phyloP scores from a whole-genome alignment of 2,113 vertebrate species.

The Sciurus niger region DNA sequence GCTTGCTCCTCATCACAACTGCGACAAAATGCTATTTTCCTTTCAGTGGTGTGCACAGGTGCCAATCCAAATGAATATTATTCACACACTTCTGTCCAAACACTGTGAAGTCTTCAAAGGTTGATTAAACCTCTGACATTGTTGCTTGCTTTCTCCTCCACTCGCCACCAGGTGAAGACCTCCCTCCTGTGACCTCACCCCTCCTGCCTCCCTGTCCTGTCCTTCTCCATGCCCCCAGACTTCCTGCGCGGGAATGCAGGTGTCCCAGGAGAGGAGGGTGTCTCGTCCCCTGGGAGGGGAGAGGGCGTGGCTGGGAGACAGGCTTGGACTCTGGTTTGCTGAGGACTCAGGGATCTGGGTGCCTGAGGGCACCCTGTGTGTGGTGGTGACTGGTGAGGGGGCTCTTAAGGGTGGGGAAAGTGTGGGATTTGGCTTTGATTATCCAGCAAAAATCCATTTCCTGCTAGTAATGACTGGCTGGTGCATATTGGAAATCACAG shows the following conservation, averaged over 20 bases:
- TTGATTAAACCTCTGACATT: conserved; percentile 44
- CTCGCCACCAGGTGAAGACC: conserved; percentile 58
- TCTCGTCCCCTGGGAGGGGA: neutral
- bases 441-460: conserved; percentile 79
- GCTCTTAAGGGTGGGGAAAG: neutral
- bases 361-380: neutral
- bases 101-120: conserved; percentile 75
- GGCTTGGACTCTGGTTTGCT: neutral
- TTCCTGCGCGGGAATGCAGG: accelerated
- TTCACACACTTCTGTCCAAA: conserved; percentile 79
- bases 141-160: conserved; percentile 30
- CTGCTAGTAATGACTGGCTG: conserved; percentile 69
- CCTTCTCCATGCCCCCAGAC: neutral
- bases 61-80: conserved; percentile 57
- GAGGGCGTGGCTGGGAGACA: neutral
- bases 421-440: conserved; percentile 71
- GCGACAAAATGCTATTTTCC: conserved; percentile 75
- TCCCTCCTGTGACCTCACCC: conserved; percentile 31
- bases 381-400: neutral
- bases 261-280: neutral
- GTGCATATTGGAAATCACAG: conserved; percentile 75
- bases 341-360: neutral
- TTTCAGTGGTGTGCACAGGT: neutral
- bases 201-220: neutral
- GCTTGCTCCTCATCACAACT: conserved; percentile 2